Evolutionary conservation across 2,113 vertebrate species (phyloP).

Genomic region (Rhinolophus ferrumequinum): DNA sequence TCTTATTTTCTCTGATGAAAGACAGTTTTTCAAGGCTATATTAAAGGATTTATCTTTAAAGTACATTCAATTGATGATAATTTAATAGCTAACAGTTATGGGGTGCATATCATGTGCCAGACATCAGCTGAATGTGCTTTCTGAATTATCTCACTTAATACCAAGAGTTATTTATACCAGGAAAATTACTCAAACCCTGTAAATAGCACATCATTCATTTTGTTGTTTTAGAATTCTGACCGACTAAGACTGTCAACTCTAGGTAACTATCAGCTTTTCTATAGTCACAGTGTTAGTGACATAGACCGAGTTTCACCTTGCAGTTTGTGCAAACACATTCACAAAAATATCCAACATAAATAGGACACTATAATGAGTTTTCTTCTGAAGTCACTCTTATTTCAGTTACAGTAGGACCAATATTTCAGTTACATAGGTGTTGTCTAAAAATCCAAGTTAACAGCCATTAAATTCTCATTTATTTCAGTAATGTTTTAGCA

Average conservation of each 20-base stretch:
- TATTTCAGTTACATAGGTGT: not conserved
- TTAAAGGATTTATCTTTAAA: not conserved
- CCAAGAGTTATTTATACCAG: not conserved
- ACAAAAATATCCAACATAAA: not conserved
- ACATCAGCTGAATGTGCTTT: not conserved
- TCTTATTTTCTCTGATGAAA: slow-evolving; percentile 12
- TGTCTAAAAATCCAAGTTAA: not conserved
- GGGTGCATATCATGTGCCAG: not conserved
- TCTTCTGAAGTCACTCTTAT: not conserved
- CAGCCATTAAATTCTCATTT: not conserved
- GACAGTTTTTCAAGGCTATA: not conserved
- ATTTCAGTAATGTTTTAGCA: not conserved
- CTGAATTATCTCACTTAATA: not conserved
- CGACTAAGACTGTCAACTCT: not conserved
- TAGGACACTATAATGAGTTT: not conserved
- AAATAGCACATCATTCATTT: not conserved
- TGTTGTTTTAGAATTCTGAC: not conserved
- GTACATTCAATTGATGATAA: not conserved
- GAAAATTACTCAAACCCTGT: not conserved
- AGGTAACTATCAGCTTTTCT: not conserved
- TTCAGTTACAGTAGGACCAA: not conserved
- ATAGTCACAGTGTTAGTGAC: not conserved
- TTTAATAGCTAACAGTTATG: not conserved
- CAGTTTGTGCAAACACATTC: not conserved
- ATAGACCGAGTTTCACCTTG: not conserved